These are phyloP conservation scores for Nomada goodeniana DNA, from an alignment of 2,888 invertebrate genomes.

Conservation along the genomic window DNA sequence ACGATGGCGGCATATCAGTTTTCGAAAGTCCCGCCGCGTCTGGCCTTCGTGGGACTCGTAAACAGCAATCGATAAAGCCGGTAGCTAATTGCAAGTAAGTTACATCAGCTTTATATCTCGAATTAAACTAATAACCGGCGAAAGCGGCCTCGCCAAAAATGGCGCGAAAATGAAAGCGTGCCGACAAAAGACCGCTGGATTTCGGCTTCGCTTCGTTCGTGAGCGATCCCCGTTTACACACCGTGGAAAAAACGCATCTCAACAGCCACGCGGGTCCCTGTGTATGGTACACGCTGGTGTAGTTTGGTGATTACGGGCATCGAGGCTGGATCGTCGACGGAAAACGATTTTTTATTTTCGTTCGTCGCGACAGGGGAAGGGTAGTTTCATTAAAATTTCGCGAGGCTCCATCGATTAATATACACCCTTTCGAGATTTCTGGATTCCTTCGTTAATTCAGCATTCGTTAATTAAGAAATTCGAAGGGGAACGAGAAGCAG, in stretches of 20 bases:
- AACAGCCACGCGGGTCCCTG: not conserved
- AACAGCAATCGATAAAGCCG: constrained; percentile 75
- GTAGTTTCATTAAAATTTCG: too few species aligned
- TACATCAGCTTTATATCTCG: constrained; percentile 77
- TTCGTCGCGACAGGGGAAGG: not conserved
- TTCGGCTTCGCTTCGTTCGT: constrained; percentile 51
- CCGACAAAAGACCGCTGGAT: constrained; percentile 70
- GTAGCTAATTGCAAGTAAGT: constrained; percentile 75
- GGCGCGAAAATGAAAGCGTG: constrained; percentile 79
- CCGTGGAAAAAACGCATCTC: constrained; percentile 22
- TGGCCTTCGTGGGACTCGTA: constrained; percentile 67
- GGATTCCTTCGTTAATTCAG: too few species aligned
- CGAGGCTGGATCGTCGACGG: not conserved
- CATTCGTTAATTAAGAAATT: too few species aligned
- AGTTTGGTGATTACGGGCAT: not conserved
- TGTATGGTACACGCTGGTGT: not conserved
- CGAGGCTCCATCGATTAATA: too few species aligned
- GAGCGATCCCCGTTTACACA: constrained; percentile 46
- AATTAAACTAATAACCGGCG: constrained; percentile 82
- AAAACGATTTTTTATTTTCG: constrained; percentile 11
- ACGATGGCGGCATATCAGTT: constrained; percentile 51
- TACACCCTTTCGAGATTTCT: too few species aligned
- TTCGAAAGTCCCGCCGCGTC: constrained; percentile 69
- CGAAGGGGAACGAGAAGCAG: too few species aligned
- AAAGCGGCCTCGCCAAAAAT: constrained; percentile 82